Evolutionary conservation across 2,797 vertebrate genomes (phyloP).

Genomic region (Coilia nasus): DNA sequence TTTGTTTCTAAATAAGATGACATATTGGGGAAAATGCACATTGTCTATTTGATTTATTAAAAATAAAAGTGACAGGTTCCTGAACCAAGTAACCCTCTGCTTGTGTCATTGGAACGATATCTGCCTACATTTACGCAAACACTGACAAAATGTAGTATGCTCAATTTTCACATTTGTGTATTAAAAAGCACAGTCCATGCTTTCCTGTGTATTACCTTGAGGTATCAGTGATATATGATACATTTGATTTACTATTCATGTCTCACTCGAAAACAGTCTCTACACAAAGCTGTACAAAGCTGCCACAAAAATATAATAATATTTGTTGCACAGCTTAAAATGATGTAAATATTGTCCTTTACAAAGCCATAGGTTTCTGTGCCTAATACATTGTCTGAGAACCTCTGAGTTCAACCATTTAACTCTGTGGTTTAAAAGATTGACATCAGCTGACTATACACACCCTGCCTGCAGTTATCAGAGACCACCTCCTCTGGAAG

Average conservation of each 20-base stretch:
- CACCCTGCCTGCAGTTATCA: background rate
- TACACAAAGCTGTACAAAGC: background rate
- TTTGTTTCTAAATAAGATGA: conserved; percentile 46
- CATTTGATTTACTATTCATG: background rate
- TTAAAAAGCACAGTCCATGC: background rate
- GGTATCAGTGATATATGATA: background rate
- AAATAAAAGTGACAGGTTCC: conserved; percentile 58
- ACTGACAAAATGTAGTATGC: background rate
- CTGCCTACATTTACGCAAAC: background rate
- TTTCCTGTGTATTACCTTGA: background rate
- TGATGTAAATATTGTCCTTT: background rate
- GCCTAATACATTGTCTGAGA: background rate
- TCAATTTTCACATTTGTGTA: background rate
- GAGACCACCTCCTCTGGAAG: background rate
- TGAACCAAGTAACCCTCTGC: conserved; percentile 32
- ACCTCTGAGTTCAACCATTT: background rate
- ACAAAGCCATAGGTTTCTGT: background rate
- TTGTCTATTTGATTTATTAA: conserved; percentile 56
- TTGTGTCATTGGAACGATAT: conserved; percentile 34
- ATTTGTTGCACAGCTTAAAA: background rate
- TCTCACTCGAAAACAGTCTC: background rate
- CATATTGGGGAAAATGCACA: conserved; percentile 53
- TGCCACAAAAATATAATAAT: background rate
- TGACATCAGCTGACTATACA: background rate
- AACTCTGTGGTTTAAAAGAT: background rate